phyloP scores from a whole-genome alignment of 2,113 vertebrate genomes.

The Athene cunicularia region DNA sequence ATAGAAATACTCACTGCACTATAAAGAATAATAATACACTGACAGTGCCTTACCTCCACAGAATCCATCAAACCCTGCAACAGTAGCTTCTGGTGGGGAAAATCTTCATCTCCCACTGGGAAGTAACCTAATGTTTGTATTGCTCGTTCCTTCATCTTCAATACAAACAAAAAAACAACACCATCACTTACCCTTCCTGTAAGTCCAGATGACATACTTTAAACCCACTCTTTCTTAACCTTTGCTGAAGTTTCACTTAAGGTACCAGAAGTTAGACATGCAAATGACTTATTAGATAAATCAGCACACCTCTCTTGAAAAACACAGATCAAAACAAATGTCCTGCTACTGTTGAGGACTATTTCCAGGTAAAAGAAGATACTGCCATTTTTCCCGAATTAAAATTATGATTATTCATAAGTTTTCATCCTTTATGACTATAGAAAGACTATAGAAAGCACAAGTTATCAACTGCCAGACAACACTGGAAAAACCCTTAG shows the following conservation, averaged over 20 bases:
- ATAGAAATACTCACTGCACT: background rate
- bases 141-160: slow-evolving; percentile 94
- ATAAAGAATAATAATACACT: background rate
- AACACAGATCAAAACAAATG: background rate
- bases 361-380: background rate
- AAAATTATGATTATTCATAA: background rate
- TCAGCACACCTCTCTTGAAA: background rate
- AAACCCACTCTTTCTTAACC: background rate
- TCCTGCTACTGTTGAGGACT: background rate
- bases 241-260: background rate
- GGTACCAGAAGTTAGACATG: background rate
- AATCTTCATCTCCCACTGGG: slow-evolving; percentile 93
- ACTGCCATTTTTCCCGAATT: background rate
- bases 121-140: slow-evolving; percentile 94
- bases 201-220: background rate
- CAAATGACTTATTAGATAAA: background rate
- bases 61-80: slow-evolving; percentile 98
- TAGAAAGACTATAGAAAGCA: background rate
- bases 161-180: background rate
- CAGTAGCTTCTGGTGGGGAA: slow-evolving; percentile 93
- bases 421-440: background rate
- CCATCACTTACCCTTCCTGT: background rate
- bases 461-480: background rate
- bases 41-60: slow-evolving; percentile 86
- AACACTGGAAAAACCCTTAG: background rate